Base-by-base conservation (phyloP, 2,888 invertebrate genomes). In the Hydrotaea cyrtoneurina region DNA sequence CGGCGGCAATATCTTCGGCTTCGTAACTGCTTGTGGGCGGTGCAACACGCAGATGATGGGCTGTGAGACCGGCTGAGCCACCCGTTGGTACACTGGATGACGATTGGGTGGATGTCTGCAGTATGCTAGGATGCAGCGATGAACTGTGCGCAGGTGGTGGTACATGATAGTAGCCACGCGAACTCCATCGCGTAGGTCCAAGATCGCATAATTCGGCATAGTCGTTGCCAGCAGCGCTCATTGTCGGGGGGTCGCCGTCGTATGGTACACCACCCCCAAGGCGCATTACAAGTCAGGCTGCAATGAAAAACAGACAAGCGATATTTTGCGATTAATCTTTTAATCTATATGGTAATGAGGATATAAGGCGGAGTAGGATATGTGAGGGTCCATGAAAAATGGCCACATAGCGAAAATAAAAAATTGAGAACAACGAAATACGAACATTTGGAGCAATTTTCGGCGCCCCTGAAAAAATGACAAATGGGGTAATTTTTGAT, bases 151-250 rank as follows among this genome's bases (percentile, higher is more conserved):
- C 88, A 82, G 90, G 89, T 86, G 90, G 89, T 86, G 88, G 87
- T 87, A 90, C 90, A 88, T 90, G 89, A 79, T 92, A 92, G 89
- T 92, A 92, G 86, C 91, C 90, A 85, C 92, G 91, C 87, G 92
- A 90, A 89, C 91, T 92, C 92, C 92, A 92, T 87, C 92, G 91
- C 86, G 92, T 91, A 88, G 92, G 92, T 88, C 93, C 93, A 90
- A 93, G 90, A 90, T 93, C 93, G 90, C 93, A 93, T 90, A 93
- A 90, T 92, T 93, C 93, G 88, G 93, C 93, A 91, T 93, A 93
- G 88, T 93, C 93, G 89, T 93, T 93, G 89, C 92, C 92, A 90
- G 92, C 91, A 89, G 92, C 92, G 91, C 92, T 92, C 92, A 92
- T 92, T 90, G 92, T 92, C 91, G 91, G 92, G 92, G 92, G 92